Base-by-base conservation (phyloP, 2,797 vertebrate species). In the Melanotaenia nigrans region DNA sequence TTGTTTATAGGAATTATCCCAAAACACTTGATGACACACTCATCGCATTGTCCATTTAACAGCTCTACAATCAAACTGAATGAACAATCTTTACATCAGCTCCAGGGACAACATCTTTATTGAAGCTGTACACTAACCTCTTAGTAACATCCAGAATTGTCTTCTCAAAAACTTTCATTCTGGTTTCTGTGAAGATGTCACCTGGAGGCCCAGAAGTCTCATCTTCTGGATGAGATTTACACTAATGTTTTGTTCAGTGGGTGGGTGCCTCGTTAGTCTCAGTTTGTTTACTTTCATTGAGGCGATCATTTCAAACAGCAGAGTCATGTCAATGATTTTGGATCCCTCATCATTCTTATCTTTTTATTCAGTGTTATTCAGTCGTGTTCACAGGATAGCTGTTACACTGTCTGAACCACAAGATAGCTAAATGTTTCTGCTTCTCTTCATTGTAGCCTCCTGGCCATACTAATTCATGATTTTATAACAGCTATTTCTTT, bases 241-340 rank as follows among this genome's bases (percentile, higher is more conserved):
- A 45, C 2, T 40, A 40, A 40, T 42, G 14, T 16, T 45, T 45
- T 45, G 16, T 7, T 45, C 42, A 18, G 42, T 20, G 16, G 5
- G 45, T 47, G 6, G 18, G 16, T 45, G 42, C 18, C 72, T 67
- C 35, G n/a, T 62, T 36, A 59, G n/a, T 14, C 9, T 42, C 49
- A 9, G 16, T 54, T 55, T 2, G 30, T 62, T 65, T 54, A 56
- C 54, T 61, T 30, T 57, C 30, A 65, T 40, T 51, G 24, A 57
- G 30, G 12, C 53, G 12, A 56, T 25, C 13, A 47, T 30, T 25
- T 42, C 36, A 47, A 30, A 1, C 7, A 55, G 14, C 25, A 30
- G 47, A 51, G 13, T 16, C 53, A 25, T 30, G 25, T 55, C 12
- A 55, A 55, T 16, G 24, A 25, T 55, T 13, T 55, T 55, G 53